Evolutionary conservation across 2,113 vertebrate species (phyloP).

Genomic region (Melanerpes aurifrons): DNA sequence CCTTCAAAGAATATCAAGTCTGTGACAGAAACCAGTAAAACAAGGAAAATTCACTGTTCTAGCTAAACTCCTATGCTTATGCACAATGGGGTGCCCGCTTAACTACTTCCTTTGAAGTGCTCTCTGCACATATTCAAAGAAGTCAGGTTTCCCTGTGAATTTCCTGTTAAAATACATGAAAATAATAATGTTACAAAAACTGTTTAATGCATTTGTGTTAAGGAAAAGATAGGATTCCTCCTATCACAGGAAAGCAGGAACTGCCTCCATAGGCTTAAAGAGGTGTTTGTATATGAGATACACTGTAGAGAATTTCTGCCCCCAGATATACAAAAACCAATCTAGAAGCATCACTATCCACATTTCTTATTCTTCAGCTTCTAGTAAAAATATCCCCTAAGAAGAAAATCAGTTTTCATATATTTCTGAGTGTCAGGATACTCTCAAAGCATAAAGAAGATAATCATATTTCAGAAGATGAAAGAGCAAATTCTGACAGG

Average conservation of each 20-base stretch:
- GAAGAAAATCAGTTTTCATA: neutral
- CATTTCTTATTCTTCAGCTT: neutral
- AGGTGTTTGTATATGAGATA: neutral
- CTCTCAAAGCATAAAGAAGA: neutral
- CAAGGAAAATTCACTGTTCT: slow-evolving; percentile 23
- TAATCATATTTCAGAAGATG: neutral
- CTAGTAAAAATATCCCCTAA: neutral
- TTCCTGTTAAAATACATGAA: neutral
- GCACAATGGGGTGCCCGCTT: slow-evolving; percentile 26
- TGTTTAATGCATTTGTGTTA: neutral
- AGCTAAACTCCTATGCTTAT: neutral
- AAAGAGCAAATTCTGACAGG: neutral
- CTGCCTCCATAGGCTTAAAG: neutral
- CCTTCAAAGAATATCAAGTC: slow-evolving; percentile 26
- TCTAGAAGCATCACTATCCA: neutral
- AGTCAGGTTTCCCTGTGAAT: neutral
- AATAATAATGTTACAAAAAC: neutral
- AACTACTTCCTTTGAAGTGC: slow-evolving; percentile 45
- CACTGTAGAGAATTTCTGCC: neutral
- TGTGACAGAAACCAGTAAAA: slow-evolving; percentile 44
- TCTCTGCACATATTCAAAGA: slow-evolving; percentile 1
- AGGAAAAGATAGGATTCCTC: neutral
- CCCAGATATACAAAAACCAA: neutral
- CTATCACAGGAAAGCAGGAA: neutral
- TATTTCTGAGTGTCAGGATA: neutral